Evolutionary conservation across 64 coral and sea anemone genomes (phyloP).

Genomic region (Stylophora pistillata): DNA sequence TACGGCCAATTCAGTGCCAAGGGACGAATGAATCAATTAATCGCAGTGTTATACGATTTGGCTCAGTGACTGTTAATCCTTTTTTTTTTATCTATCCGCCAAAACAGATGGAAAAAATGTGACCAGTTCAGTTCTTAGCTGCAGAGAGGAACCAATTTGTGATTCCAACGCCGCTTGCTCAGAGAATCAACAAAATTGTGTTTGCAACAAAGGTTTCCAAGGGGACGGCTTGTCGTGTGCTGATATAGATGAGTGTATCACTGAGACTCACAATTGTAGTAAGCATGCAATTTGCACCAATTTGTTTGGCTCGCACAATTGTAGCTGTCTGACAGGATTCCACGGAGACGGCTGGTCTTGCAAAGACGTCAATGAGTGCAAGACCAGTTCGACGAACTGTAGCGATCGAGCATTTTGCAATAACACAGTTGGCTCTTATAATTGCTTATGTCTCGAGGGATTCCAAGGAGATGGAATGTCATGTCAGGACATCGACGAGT

Average conservation of each 20-base stretch:
- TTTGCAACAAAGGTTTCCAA: neutral
- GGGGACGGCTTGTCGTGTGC: slow-evolving; percentile 1
- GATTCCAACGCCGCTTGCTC: too few relatives aligned
- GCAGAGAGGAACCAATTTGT: too few relatives aligned
- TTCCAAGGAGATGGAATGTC: neutral
- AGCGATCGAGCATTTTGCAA: neutral
- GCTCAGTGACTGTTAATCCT: too few relatives aligned
- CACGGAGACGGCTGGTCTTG: slow-evolving; percentile 26
- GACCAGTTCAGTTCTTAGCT: too few relatives aligned
- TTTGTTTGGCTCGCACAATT: slow-evolving; percentile 21
- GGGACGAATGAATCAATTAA: too few relatives aligned
- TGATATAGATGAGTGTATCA: slow-evolving; percentile 47
- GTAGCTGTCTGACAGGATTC: slow-evolving; percentile 45
- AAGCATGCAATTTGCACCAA: slow-evolving; percentile 24
- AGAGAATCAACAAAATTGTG: too few relatives aligned
- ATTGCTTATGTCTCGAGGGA: too few relatives aligned
- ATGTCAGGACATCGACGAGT: slow-evolving; percentile 32
- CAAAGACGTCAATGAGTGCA: slow-evolving; percentile 47
- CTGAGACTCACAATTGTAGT: slow-evolving; percentile 7
- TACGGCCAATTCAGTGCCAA: too few relatives aligned
- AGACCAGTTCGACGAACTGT: slow-evolving; percentile 1
- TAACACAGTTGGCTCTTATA: too few relatives aligned
- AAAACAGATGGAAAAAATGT: too few relatives aligned
- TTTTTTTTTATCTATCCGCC: too few relatives aligned
- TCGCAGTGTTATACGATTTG: too few relatives aligned